These are phyloP conservation scores for Ctenochaetus hawaiiensis DNA, from an alignment of 2,797 vertebrate genomes.

Conservation along the genomic window DNA sequence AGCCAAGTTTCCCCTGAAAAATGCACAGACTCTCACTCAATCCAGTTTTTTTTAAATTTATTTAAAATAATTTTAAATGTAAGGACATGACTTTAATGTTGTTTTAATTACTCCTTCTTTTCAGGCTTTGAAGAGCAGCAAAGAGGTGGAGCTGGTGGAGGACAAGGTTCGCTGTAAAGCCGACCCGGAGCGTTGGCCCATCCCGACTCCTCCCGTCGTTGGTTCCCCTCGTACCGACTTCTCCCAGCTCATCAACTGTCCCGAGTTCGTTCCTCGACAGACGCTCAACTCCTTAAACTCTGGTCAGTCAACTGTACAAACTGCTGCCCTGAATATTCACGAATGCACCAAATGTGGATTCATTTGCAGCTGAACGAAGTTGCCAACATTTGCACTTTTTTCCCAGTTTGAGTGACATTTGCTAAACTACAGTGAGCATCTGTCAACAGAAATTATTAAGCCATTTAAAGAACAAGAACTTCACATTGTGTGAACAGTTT, in stretches of 20 bases:
- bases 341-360: constrained; percentile 32
- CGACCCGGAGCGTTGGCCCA: constrained; percentile 96
- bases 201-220: constrained; percentile 84
- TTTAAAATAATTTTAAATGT: too few relatives aligned
- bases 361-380: neutral
- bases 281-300: constrained; percentile 79
- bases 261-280: constrained; percentile 90
- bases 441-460: neutral
- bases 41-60: too few relatives aligned
- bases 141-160: constrained; percentile 92
- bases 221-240: constrained; percentile 90
- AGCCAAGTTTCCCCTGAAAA: too few relatives aligned
- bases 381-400: neutral
- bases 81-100: too few relatives aligned
- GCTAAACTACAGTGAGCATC: neutral
- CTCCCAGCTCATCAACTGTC: constrained; percentile 92
- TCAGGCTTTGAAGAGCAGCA: constrained; percentile 94
- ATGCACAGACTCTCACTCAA: too few relatives aligned
- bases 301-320: constrained; percentile 62
- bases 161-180: constrained; percentile 91
- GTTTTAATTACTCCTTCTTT: neutral
- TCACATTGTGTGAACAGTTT: too few relatives aligned
- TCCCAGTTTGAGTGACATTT: neutral
- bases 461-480: too few relatives aligned
- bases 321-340: too few relatives aligned